Base-by-base conservation (phyloP, 2,797 vertebrate species). In the Xenentodon cancila region DNA sequence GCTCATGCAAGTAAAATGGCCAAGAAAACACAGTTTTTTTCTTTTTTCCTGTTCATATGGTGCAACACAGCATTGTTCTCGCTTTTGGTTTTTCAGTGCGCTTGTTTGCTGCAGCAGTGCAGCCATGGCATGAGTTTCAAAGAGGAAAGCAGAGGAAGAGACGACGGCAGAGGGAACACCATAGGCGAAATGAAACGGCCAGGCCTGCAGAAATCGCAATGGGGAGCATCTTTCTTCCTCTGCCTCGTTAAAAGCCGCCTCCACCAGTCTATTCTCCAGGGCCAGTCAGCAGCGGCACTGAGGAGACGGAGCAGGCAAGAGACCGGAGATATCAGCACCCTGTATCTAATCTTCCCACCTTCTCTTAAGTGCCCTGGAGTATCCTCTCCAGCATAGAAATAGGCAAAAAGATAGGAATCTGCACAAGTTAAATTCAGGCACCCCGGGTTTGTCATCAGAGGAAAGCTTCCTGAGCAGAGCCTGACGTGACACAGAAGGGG, bases 331-430 rank as follows among this genome's bases (percentile, higher is more conserved):
- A 90, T 90, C 89, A 79, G 81, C 80, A 68, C 71, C 70, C 82
- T 65, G 76, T 68, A 91, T 91, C 90, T 91, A 85, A 88, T 90
- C 89, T 87, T 71, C 65, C 78, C 71, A 71, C 67, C 77, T 80
- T 81, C 80, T 86, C 79, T 84, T 84, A 89, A 81, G 84, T 73
- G 77, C 86, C 86, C 84, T 53, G 53, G 79, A 86, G 83, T 77
- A 80, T 80, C 75, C 77, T 84, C 80, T 83, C 69, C 75, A 67
- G 79, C 68, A 49, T 65, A 27, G 60, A 81, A 71, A 70, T n/a
- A 43, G 60, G 59, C 71, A 47, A 47, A 73, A 4, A 72, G 86
- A 86, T 76, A 77, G 71, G 49, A 82, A 66, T 57, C 22, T 63
- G 84, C 81, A 85, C 55, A 42, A 74, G 67, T 75, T 81, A 55